Evolutionary conservation across 2,113 vertebrate genomes (phyloP).

Genomic region (Centropus bengalensis): DNA sequence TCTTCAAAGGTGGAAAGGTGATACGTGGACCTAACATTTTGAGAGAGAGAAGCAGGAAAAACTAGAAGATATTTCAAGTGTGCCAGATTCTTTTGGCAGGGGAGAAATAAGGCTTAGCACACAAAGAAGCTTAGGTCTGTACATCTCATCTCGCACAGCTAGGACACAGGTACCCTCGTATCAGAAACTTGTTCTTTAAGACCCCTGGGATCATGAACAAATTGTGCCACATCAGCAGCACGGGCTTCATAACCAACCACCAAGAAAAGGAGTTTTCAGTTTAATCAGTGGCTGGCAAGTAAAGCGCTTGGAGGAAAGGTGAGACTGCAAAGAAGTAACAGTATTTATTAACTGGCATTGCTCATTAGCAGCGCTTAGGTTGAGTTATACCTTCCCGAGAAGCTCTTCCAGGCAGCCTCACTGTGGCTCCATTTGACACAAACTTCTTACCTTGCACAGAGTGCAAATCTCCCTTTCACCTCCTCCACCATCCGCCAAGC

Average conservation of each 20-base stretch:
- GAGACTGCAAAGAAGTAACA: background rate
- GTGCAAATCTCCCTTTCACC: background rate
- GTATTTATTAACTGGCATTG: background rate
- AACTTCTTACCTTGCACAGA: constrained; percentile 4
- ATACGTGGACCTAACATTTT: background rate
- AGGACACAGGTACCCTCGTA: background rate
- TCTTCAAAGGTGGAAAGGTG: background rate
- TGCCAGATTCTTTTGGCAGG: background rate
- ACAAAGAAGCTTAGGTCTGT: background rate
- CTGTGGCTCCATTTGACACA: rapidly evolving
- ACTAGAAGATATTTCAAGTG: background rate
- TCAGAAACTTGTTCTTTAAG: background rate
- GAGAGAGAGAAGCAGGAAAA: background rate
- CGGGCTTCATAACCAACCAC: background rate
- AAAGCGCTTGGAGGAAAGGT: background rate
- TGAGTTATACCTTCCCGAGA: background rate
- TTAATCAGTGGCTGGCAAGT: background rate
- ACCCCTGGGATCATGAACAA: background rate
- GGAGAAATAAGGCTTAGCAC: background rate
- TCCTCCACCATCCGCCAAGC: background rate
- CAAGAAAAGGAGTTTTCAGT: background rate
- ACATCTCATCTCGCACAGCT: background rate
- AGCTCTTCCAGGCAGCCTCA: background rate
- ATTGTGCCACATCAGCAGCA: background rate
- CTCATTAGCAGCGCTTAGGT: background rate